Conservation (phyloP, 2,113 vertebrate species). For the Petrocephalus zakoni region DNA sequence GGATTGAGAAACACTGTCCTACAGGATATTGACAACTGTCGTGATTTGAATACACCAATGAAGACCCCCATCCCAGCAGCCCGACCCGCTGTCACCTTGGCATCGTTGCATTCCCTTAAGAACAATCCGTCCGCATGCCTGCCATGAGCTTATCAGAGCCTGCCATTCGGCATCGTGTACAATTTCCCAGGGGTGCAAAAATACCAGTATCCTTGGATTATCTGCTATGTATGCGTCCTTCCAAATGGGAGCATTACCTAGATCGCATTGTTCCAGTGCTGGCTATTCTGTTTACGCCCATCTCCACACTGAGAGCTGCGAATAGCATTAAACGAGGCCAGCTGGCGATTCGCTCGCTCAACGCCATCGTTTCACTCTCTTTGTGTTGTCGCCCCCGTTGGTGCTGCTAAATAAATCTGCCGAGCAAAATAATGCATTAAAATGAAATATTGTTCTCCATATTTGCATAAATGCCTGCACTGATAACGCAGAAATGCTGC, state of each 20-base stretch:
- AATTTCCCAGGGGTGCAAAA: neutral
- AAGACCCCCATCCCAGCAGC: neutral
- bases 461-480: neutral
- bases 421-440: neutral
- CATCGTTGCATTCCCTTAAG: neutral
- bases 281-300: neutral
- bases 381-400: neutral
- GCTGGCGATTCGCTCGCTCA: neutral
- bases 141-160: neutral
- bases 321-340: neutral
- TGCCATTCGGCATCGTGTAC: neutral
- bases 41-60: neutral
- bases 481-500: neutral
- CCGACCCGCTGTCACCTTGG: neutral
- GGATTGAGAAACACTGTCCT: neutral
- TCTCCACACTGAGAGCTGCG: neutral
- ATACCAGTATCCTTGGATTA: neutral
- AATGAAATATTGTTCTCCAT: slow-evolving; percentile 5
- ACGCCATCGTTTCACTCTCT: neutral
- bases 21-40: neutral
- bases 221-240: neutral
- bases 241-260: neutral
- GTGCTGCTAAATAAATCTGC: neutral
- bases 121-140: neutral
- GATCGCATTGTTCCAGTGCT: neutral